phyloP scores from a whole-genome alignment of 2,113 vertebrate genomes.

The Hippocampus mohnikei region DNA sequence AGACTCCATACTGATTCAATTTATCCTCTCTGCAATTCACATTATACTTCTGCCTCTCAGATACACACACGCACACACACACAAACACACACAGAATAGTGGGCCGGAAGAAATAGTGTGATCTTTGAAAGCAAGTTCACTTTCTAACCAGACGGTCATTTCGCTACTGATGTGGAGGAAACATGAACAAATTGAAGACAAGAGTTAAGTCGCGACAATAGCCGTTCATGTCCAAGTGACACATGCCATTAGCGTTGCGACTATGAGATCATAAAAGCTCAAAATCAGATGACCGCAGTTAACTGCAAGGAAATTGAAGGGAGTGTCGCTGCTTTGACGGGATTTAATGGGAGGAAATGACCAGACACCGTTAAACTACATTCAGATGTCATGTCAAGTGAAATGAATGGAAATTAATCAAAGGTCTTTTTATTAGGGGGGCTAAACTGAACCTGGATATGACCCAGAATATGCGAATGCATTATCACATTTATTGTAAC shows the following conservation, averaged over 20 bases:
- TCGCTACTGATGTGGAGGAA: not conserved
- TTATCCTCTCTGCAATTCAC: slow-evolving; percentile 56
- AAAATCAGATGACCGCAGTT: not conserved
- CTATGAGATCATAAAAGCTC: not conserved
- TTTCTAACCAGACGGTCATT: not conserved
- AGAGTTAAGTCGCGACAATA: not conserved
- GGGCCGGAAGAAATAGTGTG: not conserved
- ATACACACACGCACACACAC: too few species aligned
- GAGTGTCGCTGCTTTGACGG: not conserved
- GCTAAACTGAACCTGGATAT: not conserved
- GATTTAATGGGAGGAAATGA: not conserved
- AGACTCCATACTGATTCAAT: slow-evolving; percentile 64
- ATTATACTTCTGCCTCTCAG: slow-evolving; percentile 16
- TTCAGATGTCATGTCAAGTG: not conserved
- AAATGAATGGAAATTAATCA: not conserved
- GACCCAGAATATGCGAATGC: not conserved
- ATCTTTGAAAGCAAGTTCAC: not conserved
- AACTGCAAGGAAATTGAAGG: not conserved
- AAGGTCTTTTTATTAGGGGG: not conserved
- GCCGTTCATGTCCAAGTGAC: not conserved
- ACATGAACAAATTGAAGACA: not conserved
- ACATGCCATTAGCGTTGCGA: not conserved
- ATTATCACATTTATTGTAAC: not conserved
- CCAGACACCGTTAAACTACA: not conserved
- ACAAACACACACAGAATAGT: slow-evolving; percentile 6